These are phyloP conservation scores for Steatornis caripensis DNA, from an alignment of 2,113 vertebrate genomes.

Conservation along the genomic window DNA sequence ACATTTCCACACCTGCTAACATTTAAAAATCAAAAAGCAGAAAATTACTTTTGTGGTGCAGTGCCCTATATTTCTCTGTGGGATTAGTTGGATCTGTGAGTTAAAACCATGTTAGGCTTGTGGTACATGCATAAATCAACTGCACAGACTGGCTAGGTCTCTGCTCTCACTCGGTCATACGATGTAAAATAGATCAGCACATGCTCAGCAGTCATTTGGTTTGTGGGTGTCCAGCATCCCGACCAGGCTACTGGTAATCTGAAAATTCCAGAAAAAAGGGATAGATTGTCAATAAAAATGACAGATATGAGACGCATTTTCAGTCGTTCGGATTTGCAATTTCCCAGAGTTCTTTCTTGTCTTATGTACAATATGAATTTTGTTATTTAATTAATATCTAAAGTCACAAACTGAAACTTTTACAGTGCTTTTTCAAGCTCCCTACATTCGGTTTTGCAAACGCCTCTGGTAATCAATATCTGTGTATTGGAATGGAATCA, in stretches of 20 bases:
- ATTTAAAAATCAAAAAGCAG: not conserved
- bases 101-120: not conserved
- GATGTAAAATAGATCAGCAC: not conserved
- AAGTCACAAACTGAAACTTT: not conserved
- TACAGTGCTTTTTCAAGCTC: not conserved
- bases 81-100: not conserved
- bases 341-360: not conserved
- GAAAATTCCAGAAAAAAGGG: not conserved
- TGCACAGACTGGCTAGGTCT: not conserved
- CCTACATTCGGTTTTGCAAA: not conserved
- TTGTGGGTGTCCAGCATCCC: not conserved
- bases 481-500: not conserved
- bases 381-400: not conserved
- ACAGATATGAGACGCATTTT: not conserved
- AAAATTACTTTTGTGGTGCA: not conserved
- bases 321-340: not conserved
- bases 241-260: not conserved
- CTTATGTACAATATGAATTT: fast-evolving
- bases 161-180: not conserved
- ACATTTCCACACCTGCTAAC: not conserved
- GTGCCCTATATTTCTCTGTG: not conserved
- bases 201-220: not conserved
- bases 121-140: not conserved
- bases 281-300: not conserved
- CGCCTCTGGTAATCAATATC: not conserved